Base-by-base conservation (phyloP, 2,888 invertebrate species). In the Timema cristinae region DNA sequence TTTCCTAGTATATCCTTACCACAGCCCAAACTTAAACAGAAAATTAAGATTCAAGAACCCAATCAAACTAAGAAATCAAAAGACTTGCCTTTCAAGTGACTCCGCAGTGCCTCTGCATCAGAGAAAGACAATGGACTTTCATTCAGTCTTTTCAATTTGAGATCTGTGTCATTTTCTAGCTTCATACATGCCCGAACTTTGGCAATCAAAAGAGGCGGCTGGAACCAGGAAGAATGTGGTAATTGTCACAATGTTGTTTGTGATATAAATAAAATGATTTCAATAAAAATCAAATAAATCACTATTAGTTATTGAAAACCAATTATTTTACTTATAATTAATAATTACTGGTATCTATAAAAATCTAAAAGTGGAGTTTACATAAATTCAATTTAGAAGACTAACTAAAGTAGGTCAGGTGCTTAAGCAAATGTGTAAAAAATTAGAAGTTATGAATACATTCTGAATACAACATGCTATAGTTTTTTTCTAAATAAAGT, bases 101-200 rank as follows among this genome's bases (percentile, higher is more conserved):
- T 85, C 78, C 91, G 90, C 71, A 95, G 85, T 32, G 88, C 89
- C 77, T 95, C 95, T 13, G 91, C 87, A 82, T 94, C 92, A 70
- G 91, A 89, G 73, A 90, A 83, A 66, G 90, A 88, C 74, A 93
- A 83, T 77, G 89, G 88, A 77, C 86, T 87, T 67, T 91, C 91
- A 78, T 90, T 89, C 70, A 92, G 85, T 52, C 83, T 81, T 78
- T 88, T 88, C 77, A 92, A 84, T 82, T 89, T 91, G 71, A 86
- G 80, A 81, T 92, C 91, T 7, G 93, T 91, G 76, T 91, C 90
- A 8, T 87, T 84, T 80, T 93, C 92, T 73, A 92, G 81, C 73
- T 89, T 88, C 75, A 90, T 85, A 81, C 93, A 91, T 78, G 88
- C 88, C 76, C 89, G 87, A 76, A 95, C 89, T 83, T 91, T 91